Percentiles rank a stretch among this genome's conserved stretches.
phyloP scores from a whole-genome alignment of 1,140 invertebrate species.

The Drosophila mauritiana region DNA sequence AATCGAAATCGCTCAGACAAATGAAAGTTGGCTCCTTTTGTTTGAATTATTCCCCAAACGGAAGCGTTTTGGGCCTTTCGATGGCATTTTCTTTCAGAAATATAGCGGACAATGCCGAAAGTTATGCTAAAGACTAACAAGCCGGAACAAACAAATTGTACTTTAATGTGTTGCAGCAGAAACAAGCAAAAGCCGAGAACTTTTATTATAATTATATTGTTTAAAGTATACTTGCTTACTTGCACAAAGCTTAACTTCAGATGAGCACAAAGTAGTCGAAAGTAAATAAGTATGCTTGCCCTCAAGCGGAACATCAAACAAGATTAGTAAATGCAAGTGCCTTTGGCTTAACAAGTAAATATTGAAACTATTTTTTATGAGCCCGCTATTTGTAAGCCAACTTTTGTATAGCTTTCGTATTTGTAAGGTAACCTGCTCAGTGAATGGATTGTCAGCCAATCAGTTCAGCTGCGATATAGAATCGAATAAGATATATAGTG shows the following conservation, averaged over 20 bases:
- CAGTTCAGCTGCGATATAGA: background rate
- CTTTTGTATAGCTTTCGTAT: background rate
- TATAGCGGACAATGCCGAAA: conserved; percentile 9
- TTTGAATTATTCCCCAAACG: conserved; percentile 9
- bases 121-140: conserved; percentile 5
- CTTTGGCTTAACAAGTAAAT: background rate
- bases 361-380: background rate
- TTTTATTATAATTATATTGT: too few relatives aligned
- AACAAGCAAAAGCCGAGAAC: background rate
- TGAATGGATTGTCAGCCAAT: background rate
- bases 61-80: conserved; percentile 1
- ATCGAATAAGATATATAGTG: background rate
- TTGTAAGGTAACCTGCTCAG: too few relatives aligned
- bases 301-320: background rate
- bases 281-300: background rate
- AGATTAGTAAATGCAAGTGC: background rate
- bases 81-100: background rate
- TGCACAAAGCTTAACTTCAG: background rate
- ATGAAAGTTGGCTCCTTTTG: conserved; percentile 9
- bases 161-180: background rate
- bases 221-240: too few relatives aligned
- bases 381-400: background rate
- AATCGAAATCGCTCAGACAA: conserved; percentile 28
- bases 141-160: conserved; percentile 2
- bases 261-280: background rate